A percentile compares a stretch with the other conserved stretches of the same genome.
These are phyloP conservation scores for Dorcus hopei DNA, from an alignment of 2,888 invertebrate genomes.

Conservation along the genomic window DNA sequence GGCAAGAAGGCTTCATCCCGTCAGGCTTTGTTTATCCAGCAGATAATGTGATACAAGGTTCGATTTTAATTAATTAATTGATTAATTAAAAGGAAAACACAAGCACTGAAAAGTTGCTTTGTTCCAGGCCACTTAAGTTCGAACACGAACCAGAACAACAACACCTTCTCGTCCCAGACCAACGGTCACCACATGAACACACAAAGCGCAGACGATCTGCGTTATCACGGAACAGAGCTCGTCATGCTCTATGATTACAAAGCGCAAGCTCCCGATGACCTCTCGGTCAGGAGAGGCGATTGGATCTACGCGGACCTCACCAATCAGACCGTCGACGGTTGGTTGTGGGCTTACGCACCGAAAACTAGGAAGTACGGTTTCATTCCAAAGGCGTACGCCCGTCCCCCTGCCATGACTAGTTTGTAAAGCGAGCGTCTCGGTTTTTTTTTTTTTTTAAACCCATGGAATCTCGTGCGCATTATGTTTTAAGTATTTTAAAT, in stretches of 20 bases:
- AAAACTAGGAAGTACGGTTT: constrained; percentile 91
- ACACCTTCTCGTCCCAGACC: constrained; percentile 36
- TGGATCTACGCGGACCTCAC: constrained; percentile 94
- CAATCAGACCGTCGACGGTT: constrained; percentile 92
- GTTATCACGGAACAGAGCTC: constrained; percentile 85
- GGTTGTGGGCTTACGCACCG: constrained; percentile 93
- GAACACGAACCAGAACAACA: constrained; percentile 40
- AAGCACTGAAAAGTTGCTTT: not conserved
- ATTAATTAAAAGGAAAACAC: not conserved
- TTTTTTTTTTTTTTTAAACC: not conserved
- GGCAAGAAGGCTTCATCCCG: constrained; percentile 94
- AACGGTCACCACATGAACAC: constrained; percentile 38
- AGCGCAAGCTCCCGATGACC: constrained; percentile 90
- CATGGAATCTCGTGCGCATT: no score
- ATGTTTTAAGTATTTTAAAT: no score
- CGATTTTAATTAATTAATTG: constrained; percentile 10
- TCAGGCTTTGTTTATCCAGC: constrained; percentile 92
- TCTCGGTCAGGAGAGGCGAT: constrained; percentile 86
- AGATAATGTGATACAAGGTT: constrained; percentile 69
- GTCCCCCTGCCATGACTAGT: constrained; percentile 89
- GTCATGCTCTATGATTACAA: constrained; percentile 95
- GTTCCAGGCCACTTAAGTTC: constrained; percentile 50
- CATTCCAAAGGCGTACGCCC: constrained; percentile 90
- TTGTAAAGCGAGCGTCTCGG: constrained; percentile 50
- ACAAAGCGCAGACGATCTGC: constrained; percentile 59